These are phyloP conservation scores for Aleiodes leptofemur DNA, from an alignment of 2,888 invertebrate species.

Conservation along the genomic window DNA sequence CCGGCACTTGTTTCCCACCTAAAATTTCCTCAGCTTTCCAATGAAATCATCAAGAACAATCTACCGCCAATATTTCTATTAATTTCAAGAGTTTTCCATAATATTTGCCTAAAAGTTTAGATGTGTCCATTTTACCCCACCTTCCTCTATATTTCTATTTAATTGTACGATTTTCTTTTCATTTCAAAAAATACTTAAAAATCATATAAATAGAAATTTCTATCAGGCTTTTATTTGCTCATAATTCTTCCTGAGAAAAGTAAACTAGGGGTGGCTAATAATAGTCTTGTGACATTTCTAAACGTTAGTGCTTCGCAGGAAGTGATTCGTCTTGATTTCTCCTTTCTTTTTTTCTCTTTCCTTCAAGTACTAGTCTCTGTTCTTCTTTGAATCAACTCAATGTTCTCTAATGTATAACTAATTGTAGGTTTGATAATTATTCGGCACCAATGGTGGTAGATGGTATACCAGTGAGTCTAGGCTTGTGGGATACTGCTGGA, in stretches of 20 bases:
- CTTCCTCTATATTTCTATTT: no score
- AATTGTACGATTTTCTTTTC: slow-evolving; percentile 21
- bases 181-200: background rate
- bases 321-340: slow-evolving; percentile 39
- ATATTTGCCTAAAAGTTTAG: no score
- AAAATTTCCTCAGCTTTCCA: no score
- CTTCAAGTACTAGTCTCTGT: slow-evolving; percentile 26
- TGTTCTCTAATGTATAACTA: background rate
- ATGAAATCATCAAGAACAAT: no score
- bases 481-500: slow-evolving; percentile 98
- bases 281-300: slow-evolving; percentile 52
- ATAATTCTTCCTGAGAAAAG: slow-evolving; percentile 59
- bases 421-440: slow-evolving; percentile 95
- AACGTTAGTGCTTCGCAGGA: slow-evolving; percentile 48
- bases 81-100: no score
- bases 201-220: slow-evolving; percentile 48
- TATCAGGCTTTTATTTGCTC: slow-evolving; percentile 48
- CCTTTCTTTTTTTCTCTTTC: slow-evolving; percentile 12
- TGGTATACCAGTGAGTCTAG: slow-evolving; percentile 96
- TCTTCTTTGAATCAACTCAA: slow-evolving; percentile 12
- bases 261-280: slow-evolving; percentile 58
- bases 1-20: no score
- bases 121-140: no score
- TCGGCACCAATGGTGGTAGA: slow-evolving; percentile 99
- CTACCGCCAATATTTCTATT: no score